Evolutionary conservation across 2,113 vertebrate genomes (phyloP), one percentile per base, ranked within the genome.

Genomic region (Zapornia atra): DNA sequence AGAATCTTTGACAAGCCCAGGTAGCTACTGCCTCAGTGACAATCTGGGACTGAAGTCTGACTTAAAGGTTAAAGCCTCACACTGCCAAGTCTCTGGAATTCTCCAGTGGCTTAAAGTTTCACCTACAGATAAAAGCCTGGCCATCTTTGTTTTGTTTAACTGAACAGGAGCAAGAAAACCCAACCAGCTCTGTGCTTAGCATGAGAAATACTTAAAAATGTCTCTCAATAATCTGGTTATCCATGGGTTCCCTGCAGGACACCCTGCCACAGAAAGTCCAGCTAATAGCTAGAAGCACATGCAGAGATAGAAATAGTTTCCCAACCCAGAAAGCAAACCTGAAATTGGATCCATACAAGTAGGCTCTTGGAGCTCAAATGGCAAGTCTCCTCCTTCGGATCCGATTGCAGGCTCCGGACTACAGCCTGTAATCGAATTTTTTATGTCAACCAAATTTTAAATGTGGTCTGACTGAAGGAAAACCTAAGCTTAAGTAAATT

Each of bases 71-170:
- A 59, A 91, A 84, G 87, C 12, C 22, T 80, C 54, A 54, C 14
- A 33, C 7, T 29, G 12, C 2, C 15, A 50, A 91, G 15, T 14
- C 29, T 79, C 60, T 69, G 40, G 13, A 75, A 79, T 59, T 33
- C 63, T 87, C 61, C 33, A 51, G 8, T n/a, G 79, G 78, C 28
- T 77, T 60, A 40, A 73, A 65, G 38, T 92, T 81, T 73, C 68
- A 95, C 72, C 64, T 60, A 51, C 22, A 56, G 31, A 56, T 69
- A 60, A 14, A 89, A 92, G 77, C 38, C 53, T 87, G 57, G 81
- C 89, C 86, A 89, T 82, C 80, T 96, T 95, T 82, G 83, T 85
- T 94, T 90, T 69, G 78, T 92, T 83, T 65, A 83, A 78, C 51
- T 21, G 60, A 87, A 61, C 17, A 66, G 33, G 25, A 81, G 56